Evolutionary conservation across 1,140 invertebrate species (phyloP).

Genomic region (Eubasilissa regina): DNA sequence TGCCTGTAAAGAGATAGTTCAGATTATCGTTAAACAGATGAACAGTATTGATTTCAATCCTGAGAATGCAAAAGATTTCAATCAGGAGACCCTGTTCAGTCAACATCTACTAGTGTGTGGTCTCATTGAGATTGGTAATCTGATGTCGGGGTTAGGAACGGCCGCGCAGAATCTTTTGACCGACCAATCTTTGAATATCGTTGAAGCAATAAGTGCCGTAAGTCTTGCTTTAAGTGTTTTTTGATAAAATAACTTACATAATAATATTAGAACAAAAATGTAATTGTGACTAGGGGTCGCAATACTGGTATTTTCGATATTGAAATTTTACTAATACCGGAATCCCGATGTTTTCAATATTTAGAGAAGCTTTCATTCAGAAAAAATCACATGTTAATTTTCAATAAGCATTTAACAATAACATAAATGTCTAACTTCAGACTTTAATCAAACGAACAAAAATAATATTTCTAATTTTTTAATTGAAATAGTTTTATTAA

Average conservation of each 20-base stretch:
- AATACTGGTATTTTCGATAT: too few relatives aligned
- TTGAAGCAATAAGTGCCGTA: slow-evolving; percentile 74
- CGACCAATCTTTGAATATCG: slow-evolving; percentile 86
- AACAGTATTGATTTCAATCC: slow-evolving; percentile 93
- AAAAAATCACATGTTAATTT: too few relatives aligned
- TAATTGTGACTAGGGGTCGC: too few relatives aligned
- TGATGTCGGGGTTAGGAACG: slow-evolving; percentile 91
- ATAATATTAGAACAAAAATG: too few relatives aligned
- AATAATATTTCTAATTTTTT: too few relatives aligned
- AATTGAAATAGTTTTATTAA: too few relatives aligned
- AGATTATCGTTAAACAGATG: slow-evolving; percentile 95
- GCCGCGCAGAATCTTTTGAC: slow-evolving; percentile 90
- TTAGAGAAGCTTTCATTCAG: too few relatives aligned
- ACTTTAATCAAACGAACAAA: too few relatives aligned
- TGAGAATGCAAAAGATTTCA: slow-evolving; percentile 91
- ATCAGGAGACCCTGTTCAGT: slow-evolving; percentile 91
- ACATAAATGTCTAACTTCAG: too few relatives aligned
- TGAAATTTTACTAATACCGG: too few relatives aligned
- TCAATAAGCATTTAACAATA: too few relatives aligned
- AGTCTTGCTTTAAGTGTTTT: slow-evolving; percentile 55
- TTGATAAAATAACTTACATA: not conserved
- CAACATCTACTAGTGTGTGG: slow-evolving; percentile 96
- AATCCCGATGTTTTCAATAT: too few relatives aligned
- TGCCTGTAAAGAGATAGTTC: slow-evolving; percentile 95
- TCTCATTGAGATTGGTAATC: slow-evolving; percentile 91